These are phyloP conservation scores for Blastobasis lacticolella DNA, from an alignment of 2,888 invertebrate species.

Conservation along the genomic window DNA sequence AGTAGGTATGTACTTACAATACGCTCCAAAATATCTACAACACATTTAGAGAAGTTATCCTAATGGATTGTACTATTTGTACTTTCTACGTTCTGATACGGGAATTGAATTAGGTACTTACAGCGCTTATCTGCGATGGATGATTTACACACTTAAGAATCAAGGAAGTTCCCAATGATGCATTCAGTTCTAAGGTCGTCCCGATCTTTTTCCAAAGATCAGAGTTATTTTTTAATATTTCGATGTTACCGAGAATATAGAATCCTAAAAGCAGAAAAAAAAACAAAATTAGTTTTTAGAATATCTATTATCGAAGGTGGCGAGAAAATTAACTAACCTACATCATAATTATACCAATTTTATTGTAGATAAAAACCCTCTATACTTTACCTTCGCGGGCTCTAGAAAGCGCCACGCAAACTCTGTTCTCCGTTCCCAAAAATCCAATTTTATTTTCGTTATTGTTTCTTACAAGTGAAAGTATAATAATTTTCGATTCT, in stretches of 20 bases:
- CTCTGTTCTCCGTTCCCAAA: conserved; percentile 78
- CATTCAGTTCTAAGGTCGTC: conserved; percentile 49
- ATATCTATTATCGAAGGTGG: no score
- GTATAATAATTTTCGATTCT: conserved; percentile 83
- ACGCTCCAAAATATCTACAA: no score
- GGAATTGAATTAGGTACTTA: conserved; percentile 20
- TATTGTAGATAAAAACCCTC: background rate
- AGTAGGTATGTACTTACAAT: no score
- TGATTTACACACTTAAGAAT: conserved; percentile 70
- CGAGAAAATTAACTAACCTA: no score
- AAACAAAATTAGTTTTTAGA: background rate
- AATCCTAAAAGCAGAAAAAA: conserved; percentile 54
- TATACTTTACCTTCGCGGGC: conserved; percentile 59
- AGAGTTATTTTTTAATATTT: conserved; percentile 60
- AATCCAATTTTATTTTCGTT: conserved; percentile 79
- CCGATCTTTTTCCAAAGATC: conserved; percentile 71
- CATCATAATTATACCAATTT: background rate
- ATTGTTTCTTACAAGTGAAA: conserved; percentile 86
- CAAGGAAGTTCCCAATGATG: conserved; percentile 55
- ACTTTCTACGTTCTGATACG: no score
- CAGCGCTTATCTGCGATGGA: conserved; percentile 44
- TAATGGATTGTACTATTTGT: no score
- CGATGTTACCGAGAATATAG: conserved; percentile 80
- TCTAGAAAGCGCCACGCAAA: conserved; percentile 85
- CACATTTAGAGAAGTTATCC: no score